phyloP scores from a whole-genome alignment of 2,797 vertebrate genomes.

The Labeo calbasu region DNA sequence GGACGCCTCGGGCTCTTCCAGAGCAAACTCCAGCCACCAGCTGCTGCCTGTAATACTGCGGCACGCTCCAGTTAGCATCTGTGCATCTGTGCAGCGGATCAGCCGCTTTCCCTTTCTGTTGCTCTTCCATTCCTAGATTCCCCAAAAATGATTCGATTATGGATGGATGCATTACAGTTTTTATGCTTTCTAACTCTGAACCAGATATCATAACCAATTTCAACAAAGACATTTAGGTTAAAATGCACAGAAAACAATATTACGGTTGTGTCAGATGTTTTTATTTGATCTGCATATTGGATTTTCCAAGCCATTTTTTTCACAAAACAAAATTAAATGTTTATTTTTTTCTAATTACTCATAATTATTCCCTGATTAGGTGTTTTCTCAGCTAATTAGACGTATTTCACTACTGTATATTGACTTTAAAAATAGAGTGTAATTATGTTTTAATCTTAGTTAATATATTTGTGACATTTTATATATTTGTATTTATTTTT shows the following conservation, averaged over 20 bases:
- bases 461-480: not conserved
- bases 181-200: not conserved
- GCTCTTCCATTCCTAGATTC: not conserved
- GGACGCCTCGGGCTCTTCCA: conserved; percentile 68
- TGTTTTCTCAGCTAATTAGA: no score
- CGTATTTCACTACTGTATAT: not conserved
- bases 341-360: not conserved
- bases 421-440: not conserved
- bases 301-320: no score
- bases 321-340: no score
- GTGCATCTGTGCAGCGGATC: conserved; percentile 1
- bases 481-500: not conserved
- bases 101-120: not conserved
- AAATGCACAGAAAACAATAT: not conserved
- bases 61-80: conserved; percentile 60
- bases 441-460: not conserved
- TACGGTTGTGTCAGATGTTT: not conserved
- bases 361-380: not conserved
- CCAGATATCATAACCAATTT: not conserved
- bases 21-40: conserved; percentile 73
- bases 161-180: not conserved
- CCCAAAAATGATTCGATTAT: not conserved
- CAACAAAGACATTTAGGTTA: not conserved
- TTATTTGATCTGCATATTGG: not conserved
- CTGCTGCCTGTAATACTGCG: conserved; percentile 73